phyloP scores from a whole-genome alignment of 2,113 vertebrate species.

The Sander vitreus region DNA sequence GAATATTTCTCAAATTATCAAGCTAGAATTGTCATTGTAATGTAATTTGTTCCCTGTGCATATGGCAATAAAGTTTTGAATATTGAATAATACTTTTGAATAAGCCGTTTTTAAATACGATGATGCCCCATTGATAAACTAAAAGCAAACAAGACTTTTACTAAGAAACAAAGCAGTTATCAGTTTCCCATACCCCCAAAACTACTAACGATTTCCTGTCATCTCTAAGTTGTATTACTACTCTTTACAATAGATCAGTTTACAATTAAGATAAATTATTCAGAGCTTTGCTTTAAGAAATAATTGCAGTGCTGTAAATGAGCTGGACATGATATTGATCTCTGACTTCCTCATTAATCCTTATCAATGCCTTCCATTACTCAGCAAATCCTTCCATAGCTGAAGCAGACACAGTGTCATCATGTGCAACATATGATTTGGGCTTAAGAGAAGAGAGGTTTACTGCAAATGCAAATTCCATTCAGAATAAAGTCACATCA shows the following conservation, averaged over 20 bases:
- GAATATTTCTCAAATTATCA: neutral
- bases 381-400: conserved; percentile 52
- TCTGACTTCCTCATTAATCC: conserved; percentile 50
- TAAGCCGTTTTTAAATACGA: neutral
- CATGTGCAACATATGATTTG: conserved; percentile 18
- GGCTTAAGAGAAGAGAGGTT: neutral
- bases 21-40: neutral
- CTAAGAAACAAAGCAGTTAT: conserved; percentile 26
- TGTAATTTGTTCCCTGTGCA: neutral
- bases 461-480: conserved; percentile 11
- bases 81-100: neutral
- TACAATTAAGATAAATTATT: conserved; percentile 66
- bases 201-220: conserved; percentile 49
- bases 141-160: neutral
- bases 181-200: conserved; percentile 34
- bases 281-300: conserved; percentile 52
- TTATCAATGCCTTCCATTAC: conserved; percentile 59
- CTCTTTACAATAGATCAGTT: conserved; percentile 51
- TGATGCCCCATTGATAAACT: conserved; percentile 1
- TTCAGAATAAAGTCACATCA: neutral
- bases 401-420: conserved; percentile 19
- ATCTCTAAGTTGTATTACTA: conserved; percentile 22
- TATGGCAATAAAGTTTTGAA: neutral
- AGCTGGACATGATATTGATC: conserved; percentile 67
- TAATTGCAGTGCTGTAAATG: conserved; percentile 63